Conservation (phyloP, 1,140 invertebrate genomes). For the Procambarus clarkii region DNA sequence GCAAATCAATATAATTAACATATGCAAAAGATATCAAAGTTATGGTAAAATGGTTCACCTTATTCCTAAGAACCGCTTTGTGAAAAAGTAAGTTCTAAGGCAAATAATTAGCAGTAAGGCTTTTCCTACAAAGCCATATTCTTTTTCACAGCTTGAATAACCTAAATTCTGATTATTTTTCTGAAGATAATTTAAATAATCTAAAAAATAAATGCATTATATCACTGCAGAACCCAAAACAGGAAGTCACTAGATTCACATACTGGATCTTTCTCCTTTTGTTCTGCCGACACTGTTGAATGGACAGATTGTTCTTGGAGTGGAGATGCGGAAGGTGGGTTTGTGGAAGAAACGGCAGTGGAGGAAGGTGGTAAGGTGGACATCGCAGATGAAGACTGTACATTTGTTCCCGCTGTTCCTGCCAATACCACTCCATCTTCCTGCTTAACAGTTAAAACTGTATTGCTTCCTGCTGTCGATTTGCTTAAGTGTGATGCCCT, state of each 20-base stretch:
- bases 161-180: too few species aligned
- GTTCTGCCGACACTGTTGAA: conserved; percentile 36
- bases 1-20: too few species aligned
- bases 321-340: conserved; percentile 27
- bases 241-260: not conserved
- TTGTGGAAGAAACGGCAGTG: conserved; percentile 12
- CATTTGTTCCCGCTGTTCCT: conserved; percentile 1
- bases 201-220: too few species aligned
- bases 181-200: too few species aligned
- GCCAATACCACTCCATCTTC: conserved; percentile 10
- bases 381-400: not conserved
- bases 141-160: too few species aligned
- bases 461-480: conserved; percentile 11
- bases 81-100: too few species aligned
- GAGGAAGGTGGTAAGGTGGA: conserved; percentile 21
- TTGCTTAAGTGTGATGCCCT: not conserved
- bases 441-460: conserved; percentile 28
- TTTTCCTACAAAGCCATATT: too few species aligned
- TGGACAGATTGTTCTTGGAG: conserved; percentile 57
- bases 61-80: too few species aligned
- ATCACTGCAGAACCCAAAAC: too few species aligned
- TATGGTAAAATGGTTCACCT: too few species aligned
- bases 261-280: conserved; percentile 39
- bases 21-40: too few species aligned
- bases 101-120: too few species aligned